Evolutionary conservation across 1,140 invertebrate species (phyloP).

Genomic region (Fopius arisanus): DNA sequence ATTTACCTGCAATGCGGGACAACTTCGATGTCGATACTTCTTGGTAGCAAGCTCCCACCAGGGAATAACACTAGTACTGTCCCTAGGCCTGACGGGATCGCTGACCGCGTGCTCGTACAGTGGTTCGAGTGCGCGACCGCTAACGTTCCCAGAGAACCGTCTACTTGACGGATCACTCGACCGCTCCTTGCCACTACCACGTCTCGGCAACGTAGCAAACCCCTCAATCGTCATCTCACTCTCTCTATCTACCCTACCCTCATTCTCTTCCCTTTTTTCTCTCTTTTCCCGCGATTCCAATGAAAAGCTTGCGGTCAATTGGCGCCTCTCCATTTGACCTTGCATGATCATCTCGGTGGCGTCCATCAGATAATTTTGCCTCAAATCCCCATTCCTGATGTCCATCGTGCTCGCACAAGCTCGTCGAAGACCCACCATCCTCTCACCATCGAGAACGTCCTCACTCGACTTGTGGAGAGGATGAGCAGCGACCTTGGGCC

Average conservation of each 20-base stretch:
- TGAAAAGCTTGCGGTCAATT: neutral
- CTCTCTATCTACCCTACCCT: too few relatives aligned
- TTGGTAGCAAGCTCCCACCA: constrained; percentile 87
- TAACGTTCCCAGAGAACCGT: constrained; percentile 53
- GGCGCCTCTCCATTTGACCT: constrained; percentile 33
- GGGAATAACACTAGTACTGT: constrained; percentile 67
- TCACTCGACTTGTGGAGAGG: constrained; percentile 54
- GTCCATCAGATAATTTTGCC: constrained; percentile 43
- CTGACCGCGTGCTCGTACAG: constrained; percentile 62
- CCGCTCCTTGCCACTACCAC: constrained; percentile 34
- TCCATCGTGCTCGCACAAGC: constrained; percentile 41
- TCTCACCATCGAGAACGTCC: constrained; percentile 49
- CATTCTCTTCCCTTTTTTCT: too few relatives aligned
- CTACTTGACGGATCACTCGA: constrained; percentile 40
- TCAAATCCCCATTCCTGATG: constrained; percentile 31
- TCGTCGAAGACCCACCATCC: constrained; percentile 28
- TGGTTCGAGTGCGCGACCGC: constrained; percentile 55
- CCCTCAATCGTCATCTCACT: constrained; percentile 34
- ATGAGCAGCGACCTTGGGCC: constrained; percentile 36
- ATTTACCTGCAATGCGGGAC: constrained; percentile 72
- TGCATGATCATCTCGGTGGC: constrained; percentile 54
- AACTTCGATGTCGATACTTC: constrained; percentile 75
- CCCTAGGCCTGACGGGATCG: constrained; percentile 54
- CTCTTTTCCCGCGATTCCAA: too few relatives aligned
- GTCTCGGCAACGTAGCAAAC: constrained; percentile 54